Percentiles rank a stretch among this genome's conserved stretches.
Conservation (phyloP, 2,113 vertebrate genomes). For the Salvelinus sp. region DNA sequence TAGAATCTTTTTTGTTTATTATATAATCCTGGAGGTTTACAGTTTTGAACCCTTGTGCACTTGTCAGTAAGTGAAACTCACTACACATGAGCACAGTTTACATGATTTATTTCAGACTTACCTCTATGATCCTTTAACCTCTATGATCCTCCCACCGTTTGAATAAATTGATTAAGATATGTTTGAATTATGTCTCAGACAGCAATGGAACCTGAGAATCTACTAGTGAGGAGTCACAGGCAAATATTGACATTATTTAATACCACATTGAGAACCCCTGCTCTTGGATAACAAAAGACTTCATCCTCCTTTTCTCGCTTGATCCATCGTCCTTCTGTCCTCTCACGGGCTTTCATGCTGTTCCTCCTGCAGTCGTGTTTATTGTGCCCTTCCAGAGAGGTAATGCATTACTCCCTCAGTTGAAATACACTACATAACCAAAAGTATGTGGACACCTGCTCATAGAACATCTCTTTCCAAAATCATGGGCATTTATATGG, state of each 20-base stretch:
- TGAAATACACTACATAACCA: conserved; percentile 12
- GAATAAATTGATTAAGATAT: conserved; percentile 21
- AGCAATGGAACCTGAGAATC: conserved; percentile 8
- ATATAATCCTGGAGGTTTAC: conserved; percentile 66
- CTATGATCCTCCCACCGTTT: conserved; percentile 9
- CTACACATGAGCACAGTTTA: conserved; percentile 66
- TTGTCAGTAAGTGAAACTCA: conserved; percentile 54
- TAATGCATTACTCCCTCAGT: conserved; percentile 29
- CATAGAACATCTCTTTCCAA: too few species aligned
- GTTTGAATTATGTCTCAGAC: conserved; percentile 32
- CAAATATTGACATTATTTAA: conserved; percentile 14
- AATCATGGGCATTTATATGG: too few species aligned
- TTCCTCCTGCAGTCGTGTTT: not conserved
- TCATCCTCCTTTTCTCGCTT: not conserved
- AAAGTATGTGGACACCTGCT: too few species aligned
- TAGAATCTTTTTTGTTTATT: conserved; percentile 49
- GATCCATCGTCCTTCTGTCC: conserved; percentile 14
- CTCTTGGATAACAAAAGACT: not conserved
- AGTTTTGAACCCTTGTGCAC: conserved; percentile 63
- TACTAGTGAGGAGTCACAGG: conserved; percentile 1
- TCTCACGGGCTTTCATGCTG: not conserved
- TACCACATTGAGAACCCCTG: not conserved
- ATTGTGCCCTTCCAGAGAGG: not conserved
- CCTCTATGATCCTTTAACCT: conserved; percentile 58
- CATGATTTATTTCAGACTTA: conserved; percentile 60